A percentile compares a stretch with the other conserved stretches of the same genome.
These are phyloP conservation scores for Alca torda DNA, from an alignment of 2,797 vertebrate genomes.

Conservation along the genomic window DNA sequence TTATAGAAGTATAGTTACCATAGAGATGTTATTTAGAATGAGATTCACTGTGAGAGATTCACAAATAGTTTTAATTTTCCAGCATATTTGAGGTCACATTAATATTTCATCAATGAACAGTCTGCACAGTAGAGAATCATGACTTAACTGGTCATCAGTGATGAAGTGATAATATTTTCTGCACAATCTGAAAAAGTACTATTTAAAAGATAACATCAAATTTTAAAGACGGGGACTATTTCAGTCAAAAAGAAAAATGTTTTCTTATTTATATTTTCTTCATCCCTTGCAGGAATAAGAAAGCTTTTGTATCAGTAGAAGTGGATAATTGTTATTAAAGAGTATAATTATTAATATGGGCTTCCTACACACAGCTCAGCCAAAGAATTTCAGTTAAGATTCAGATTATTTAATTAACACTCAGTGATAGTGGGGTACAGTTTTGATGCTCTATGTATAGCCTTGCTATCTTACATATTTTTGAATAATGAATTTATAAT, in stretches of 20 bases:
- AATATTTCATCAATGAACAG: conserved; percentile 70
- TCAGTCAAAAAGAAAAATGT: conserved; percentile 11
- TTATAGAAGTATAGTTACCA: conserved; percentile 40
- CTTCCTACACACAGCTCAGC: background rate
- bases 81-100: conserved; percentile 54
- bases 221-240: conserved; percentile 23
- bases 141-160: conserved; percentile 61
- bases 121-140: conserved; percentile 47
- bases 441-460: background rate
- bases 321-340: conserved; percentile 8
- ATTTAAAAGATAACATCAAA: conserved; percentile 49
- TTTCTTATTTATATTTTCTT: conserved; percentile 19
- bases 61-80: conserved; percentile 49
- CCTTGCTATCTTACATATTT: background rate
- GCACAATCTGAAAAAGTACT: conserved; percentile 42
- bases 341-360: background rate
- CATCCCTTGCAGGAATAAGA: background rate
- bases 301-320: conserved; percentile 4
- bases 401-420: conserved; percentile 30
- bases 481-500: conserved; percentile 21
- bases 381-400: conserved; percentile 6
- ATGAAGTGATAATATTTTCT: conserved; percentile 63
- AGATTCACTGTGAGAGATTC: background rate
- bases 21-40: conserved; percentile 29
- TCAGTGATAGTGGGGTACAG: background rate